These are phyloP conservation scores for Chauna torquata DNA, from an alignment of 2,113 vertebrate genomes.

Conservation along the genomic window DNA sequence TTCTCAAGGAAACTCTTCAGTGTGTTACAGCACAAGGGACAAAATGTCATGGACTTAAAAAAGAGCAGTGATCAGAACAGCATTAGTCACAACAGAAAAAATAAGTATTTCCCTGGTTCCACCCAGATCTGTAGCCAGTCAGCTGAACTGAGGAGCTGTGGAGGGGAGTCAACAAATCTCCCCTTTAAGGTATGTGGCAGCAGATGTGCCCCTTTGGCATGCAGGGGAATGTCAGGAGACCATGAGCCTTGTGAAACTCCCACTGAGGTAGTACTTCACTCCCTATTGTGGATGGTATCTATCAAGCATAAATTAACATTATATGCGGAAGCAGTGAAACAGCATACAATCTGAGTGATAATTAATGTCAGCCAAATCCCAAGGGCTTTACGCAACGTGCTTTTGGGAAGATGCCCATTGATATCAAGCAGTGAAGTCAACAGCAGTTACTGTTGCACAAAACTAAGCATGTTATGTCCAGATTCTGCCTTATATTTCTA, in stretches of 20 bases:
- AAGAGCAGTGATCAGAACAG: background rate
- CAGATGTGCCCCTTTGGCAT: background rate
- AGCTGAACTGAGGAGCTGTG: background rate
- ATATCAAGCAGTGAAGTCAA: background rate
- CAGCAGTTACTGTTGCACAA: background rate
- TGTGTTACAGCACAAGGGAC: rapidly evolving
- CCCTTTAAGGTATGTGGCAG: background rate
- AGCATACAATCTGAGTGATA: background rate
- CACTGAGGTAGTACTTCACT: background rate
- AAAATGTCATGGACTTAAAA: background rate
- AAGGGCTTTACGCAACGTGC: background rate
- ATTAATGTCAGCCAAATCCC: background rate
- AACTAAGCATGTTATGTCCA: background rate
- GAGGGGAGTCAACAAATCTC: background rate
- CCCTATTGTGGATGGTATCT: background rate
- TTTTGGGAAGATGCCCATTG: background rate
- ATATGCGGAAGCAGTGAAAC: background rate
- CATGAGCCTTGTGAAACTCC: background rate
- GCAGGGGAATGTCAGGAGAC: background rate
- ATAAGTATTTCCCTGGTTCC: background rate
- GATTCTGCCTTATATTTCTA: background rate
- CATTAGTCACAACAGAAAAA: background rate
- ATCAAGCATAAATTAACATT: background rate
- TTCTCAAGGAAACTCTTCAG: background rate
- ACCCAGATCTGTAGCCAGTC: background rate